phyloP scores from a whole-genome alignment of 2,888 invertebrate genomes.

The Ommatoiulus sabulosus region DNA sequence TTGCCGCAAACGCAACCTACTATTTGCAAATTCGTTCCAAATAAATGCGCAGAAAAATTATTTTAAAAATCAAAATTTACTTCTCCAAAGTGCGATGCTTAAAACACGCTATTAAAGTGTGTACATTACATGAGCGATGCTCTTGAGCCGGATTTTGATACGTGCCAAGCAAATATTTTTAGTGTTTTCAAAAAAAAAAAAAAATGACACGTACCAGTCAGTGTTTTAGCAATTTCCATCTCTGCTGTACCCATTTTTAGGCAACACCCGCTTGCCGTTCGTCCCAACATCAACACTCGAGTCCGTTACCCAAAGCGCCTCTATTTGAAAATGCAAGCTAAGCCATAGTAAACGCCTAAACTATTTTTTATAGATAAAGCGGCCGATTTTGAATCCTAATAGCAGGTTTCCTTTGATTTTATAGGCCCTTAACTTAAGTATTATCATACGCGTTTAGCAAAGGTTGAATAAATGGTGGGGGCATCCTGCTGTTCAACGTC shows the following conservation, averaged over 20 bases:
- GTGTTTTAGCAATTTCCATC: not conserved
- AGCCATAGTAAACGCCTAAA: conserved; percentile 22
- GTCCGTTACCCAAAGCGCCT: conserved; percentile 17
- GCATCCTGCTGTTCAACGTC: conserved; percentile 44
- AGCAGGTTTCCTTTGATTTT: conserved; percentile 21
- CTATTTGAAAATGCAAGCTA: not conserved
- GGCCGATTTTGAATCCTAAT: conserved; percentile 44
- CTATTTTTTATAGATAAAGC: conserved; percentile 12
- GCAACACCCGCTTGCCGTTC: not conserved
- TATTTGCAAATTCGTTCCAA: no score
- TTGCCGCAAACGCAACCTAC: no score
- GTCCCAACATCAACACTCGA: not conserved
- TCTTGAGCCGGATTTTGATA: no score
- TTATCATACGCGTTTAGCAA: not conserved
- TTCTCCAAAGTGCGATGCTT: no score
- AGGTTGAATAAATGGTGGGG: conserved; percentile 16
- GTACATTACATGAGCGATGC: no score
- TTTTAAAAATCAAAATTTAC: no score
- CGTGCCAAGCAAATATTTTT: no score
- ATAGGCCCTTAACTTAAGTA: conserved; percentile 39
- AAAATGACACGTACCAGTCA: no score
- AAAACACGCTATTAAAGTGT: no score
- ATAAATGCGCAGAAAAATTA: no score
- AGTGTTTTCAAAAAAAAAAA: no score
- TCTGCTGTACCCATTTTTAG: no score